Base-by-base conservation (phyloP, 2,888 invertebrate species). In the Spodoptera littoralis region DNA sequence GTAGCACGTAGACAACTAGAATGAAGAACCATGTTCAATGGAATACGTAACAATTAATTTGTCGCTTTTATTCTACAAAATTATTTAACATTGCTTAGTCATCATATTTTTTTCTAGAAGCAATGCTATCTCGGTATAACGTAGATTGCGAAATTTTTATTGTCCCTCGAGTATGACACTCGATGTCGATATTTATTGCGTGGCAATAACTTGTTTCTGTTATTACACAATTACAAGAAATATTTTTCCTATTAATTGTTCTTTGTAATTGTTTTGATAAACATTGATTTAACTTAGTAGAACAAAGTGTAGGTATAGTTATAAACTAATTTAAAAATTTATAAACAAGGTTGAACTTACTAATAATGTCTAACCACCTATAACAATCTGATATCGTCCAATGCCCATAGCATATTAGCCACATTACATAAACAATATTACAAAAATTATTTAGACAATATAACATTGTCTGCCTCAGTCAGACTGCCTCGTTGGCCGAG, bases 181-280 rank as follows among this genome's bases (percentile, higher is more conserved):
- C 11, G n/a, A n/a, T 54, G 69, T 5, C 51, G 27, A 54, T 54
- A 74, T 70, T 55, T 58, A 75, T 75, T 62, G 56, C 50, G 44
- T 65, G 70, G 54, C 50, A 77, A 61, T 70, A 65, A 70, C 71
- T 60, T 27, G 66, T 65, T 52, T 56, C 47, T 56, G 45, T 76
- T 63, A 79, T 76, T 79, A 65, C 65, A 56, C 63, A 79, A 65
- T 72, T 68, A 76, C 12, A 50, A 67, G 57, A 58, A 60, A 63
- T 55, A 70, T 61, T 74, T 18, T 62, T 55, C 41, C 50, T 55
- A 59, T 63, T 18, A 18, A 18, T 76, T 67, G 67, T 78, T 44
- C 44, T 60, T 44, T 71, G 42, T 58, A 64, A 60, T 66, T 76
- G 53, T 51, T 51, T 27, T 64, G 72, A 76, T 76, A 71, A 71